Conservation (phyloP, 2,797 vertebrate species). For the Scolopax bukidnonensis region DNA sequence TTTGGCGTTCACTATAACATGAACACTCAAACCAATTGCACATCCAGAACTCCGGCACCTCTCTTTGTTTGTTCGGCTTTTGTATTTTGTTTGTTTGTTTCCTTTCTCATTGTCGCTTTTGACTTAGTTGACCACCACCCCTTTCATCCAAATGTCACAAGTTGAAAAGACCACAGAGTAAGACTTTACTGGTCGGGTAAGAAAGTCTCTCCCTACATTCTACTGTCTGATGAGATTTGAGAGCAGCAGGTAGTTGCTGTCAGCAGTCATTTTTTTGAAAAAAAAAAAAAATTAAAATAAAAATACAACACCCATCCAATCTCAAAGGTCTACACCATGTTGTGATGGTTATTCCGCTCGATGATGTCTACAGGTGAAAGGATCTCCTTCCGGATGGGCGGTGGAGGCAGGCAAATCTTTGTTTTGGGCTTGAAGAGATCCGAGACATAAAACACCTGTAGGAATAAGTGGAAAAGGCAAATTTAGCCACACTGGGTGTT, state of each 20-base stretch:
- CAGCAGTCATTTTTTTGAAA: conserved; percentile 84
- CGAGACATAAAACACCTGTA: conserved; percentile 94
- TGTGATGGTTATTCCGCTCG: conserved; percentile 96
- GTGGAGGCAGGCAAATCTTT: conserved; percentile 85
- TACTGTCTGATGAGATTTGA: conserved; percentile 98
- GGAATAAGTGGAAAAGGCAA: conserved; percentile 23
- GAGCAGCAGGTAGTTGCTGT: conserved; percentile 87
- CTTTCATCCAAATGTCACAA: conserved; percentile 73
- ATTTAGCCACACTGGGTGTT: neutral
- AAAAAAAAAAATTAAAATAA: conserved; percentile 18
- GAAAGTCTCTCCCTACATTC: conserved; percentile 98
- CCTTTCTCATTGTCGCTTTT: conserved; percentile 59
- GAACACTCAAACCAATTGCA: conserved; percentile 82
- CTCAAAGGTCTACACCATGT: conserved; percentile 89
- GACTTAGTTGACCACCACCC: conserved; percentile 72
- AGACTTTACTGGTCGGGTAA: conserved; percentile 83
- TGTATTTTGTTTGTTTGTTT: conserved; percentile 8
- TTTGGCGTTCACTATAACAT: conserved; percentile 82
- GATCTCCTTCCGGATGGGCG: conserved; percentile 93
- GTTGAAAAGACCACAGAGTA: conserved; percentile 80
- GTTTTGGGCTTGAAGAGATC: conserved; percentile 93
- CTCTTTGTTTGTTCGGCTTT: conserved; percentile 60
- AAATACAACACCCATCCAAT: conserved; percentile 19
- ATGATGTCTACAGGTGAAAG: conserved; percentile 95
- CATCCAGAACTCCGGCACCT: conserved; percentile 77